Evolutionary conservation across 2,888 invertebrate genomes (phyloP).

Genomic region (Leucoptera coffeella): DNA sequence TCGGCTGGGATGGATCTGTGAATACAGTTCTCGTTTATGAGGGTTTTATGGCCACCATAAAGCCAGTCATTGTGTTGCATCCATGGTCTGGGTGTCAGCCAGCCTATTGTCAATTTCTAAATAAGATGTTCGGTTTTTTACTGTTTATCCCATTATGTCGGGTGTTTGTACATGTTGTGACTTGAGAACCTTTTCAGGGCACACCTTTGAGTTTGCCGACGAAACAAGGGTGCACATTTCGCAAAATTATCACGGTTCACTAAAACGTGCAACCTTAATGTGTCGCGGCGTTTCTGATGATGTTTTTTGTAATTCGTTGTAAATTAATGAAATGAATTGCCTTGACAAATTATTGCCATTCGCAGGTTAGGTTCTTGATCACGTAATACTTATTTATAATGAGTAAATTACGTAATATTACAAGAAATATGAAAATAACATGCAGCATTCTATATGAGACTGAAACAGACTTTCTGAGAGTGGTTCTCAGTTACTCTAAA

Average conservation of each 20-base stretch:
- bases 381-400: too few relatives aligned
- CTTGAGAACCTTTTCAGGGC: constrained; percentile 22
- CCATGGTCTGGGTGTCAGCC: constrained; percentile 8
- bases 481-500: too few relatives aligned
- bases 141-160: constrained; percentile 35
- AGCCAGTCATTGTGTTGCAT: constrained; percentile 29
- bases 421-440: too few relatives aligned
- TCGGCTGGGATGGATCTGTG: too few relatives aligned
- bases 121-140: constrained; percentile 48
- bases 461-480: too few relatives aligned
- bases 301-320: neutral
- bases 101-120: constrained; percentile 42
- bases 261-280: neutral
- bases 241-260: constrained; percentile 27
- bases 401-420: too few relatives aligned
- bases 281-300: neutral
- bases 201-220: constrained; percentile 25
- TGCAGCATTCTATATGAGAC: too few relatives aligned
- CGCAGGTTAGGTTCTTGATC: too few relatives aligned
- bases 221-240: constrained; percentile 13
- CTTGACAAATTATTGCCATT: too few relatives aligned
- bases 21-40: constrained; percentile 34
- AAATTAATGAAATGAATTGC: too few relatives aligned
- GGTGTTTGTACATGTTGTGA: constrained; percentile 48
- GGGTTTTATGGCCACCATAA: constrained; percentile 36